Evolutionary conservation across 2,888 invertebrate genomes (phyloP).

Genomic region (Drosophila ustulata): DNA sequence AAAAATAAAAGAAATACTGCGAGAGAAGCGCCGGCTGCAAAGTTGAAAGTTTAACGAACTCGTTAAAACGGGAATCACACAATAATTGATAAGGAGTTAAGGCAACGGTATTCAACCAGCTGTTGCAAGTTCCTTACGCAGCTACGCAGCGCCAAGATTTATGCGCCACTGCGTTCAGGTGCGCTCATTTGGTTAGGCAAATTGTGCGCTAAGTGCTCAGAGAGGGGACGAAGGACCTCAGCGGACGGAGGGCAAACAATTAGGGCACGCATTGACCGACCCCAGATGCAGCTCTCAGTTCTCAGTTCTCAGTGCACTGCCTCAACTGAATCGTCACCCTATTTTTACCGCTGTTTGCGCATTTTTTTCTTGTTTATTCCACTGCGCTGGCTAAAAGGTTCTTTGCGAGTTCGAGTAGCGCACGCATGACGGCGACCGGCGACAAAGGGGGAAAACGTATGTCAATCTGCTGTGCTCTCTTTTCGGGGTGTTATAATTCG

Average conservation of each 20-base stretch:
- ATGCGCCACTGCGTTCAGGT: constrained; percentile 55
- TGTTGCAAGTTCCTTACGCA: constrained; percentile 41
- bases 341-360: constrained; percentile 63
- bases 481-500: constrained; percentile 79
- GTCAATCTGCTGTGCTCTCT: constrained; percentile 42
- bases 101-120: constrained; percentile 62
- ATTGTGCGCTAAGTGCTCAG: constrained; percentile 64
- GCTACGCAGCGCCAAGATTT: constrained; percentile 54
- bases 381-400: constrained; percentile 57
- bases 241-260: constrained; percentile 56
- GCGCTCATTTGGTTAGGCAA: constrained; percentile 66
- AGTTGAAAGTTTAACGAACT: constrained; percentile 81
- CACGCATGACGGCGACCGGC: constrained; percentile 46
- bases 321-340: constrained; percentile 53
- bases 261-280: constrained; percentile 66
- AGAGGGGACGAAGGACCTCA: not conserved
- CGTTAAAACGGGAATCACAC: constrained; percentile 79
- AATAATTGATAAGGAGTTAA: constrained; percentile 77
- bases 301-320: constrained; percentile 22
- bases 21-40: constrained; percentile 46
- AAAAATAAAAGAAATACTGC: constrained; percentile 2
- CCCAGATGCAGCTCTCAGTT: constrained; percentile 24
- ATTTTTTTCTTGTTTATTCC: constrained; percentile 34
- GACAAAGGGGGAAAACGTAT: constrained; percentile 8
- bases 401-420: constrained; percentile 45